A percentile compares a stretch with the other conserved stretches of the same genome.
Evolutionary conservation across 2,797 vertebrate genomes (phyloP).

Genomic region (Enteromius unitaeniatus): DNA sequence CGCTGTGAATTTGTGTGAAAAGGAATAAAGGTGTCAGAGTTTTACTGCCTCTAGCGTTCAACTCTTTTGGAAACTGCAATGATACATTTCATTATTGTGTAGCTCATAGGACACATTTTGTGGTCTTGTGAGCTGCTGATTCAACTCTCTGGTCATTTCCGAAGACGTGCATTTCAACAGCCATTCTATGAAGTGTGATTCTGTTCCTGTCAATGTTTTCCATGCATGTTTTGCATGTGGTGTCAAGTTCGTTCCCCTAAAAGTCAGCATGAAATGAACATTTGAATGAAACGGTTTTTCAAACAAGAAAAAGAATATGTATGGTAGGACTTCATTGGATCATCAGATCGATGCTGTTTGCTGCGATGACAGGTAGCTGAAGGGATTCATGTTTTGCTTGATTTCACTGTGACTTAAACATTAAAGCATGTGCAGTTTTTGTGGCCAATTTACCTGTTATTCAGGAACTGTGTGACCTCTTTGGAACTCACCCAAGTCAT

Average conservation of each 20-base stretch:
- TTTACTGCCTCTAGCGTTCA: no score
- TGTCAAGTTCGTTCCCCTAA: slow-evolving; percentile 12
- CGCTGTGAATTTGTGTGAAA: no score
- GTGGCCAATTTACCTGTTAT: not conserved
- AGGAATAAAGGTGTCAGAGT: no score
- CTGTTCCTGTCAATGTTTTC: slow-evolving; percentile 19
- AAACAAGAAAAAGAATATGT: not conserved
- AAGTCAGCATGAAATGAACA: not conserved
- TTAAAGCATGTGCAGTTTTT: slow-evolving; percentile 10
- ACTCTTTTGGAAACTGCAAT: no score
- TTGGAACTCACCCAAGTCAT: not conserved
- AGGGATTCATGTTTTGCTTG: not conserved
- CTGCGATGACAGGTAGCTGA: not conserved
- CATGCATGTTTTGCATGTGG: not conserved
- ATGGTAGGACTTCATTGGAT: not conserved
- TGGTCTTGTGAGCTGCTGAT: not conserved
- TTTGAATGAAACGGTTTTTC: not conserved
- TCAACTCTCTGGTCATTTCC: slow-evolving; percentile 8
- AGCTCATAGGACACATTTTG: not conserved
- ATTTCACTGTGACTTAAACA: not conserved
- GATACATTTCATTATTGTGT: not conserved
- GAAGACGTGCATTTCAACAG: slow-evolving; percentile 7
- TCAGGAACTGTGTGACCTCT: not conserved
- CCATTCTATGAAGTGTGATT: not conserved
- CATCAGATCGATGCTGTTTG: not conserved